Conservation (phyloP, 2,888 invertebrate species). For the Lepidocyrtoides sp. region DNA sequence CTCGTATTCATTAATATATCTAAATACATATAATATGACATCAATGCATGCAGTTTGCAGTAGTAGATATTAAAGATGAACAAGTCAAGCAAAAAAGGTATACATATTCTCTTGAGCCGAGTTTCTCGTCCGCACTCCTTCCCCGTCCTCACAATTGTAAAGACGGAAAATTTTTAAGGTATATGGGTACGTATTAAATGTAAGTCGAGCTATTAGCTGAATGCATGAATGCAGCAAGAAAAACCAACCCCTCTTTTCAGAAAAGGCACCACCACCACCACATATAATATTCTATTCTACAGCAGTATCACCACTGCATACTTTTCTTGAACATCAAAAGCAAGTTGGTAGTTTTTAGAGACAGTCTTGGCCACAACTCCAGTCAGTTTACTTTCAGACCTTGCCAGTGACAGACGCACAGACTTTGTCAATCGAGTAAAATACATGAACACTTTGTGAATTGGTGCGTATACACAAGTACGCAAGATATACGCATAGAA, state of each 20-base stretch:
- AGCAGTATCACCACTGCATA: too few relatives aligned
- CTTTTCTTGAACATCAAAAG: slow-evolving; percentile 22
- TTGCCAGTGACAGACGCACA: slow-evolving; percentile 55
- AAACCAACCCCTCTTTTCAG: slow-evolving; percentile 56
- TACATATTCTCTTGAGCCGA: not conserved
- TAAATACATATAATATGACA: too few relatives aligned
- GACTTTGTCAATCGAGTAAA: not conserved
- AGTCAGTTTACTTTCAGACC: slow-evolving; percentile 73
- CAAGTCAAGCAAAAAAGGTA: not conserved
- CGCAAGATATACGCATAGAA: too few relatives aligned
- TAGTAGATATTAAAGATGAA: not conserved
- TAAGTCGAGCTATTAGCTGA: slow-evolving; percentile 1
- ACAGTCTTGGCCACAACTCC: slow-evolving; percentile 63
- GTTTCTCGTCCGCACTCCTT: slow-evolving; percentile 31
- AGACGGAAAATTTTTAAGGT: slow-evolving; percentile 10
- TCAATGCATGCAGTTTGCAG: too few relatives aligned
- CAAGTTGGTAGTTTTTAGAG: slow-evolving; percentile 46
- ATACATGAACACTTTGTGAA: not conserved
- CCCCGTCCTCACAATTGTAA: slow-evolving; percentile 39
- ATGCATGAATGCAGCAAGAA: slow-evolving; percentile 55
- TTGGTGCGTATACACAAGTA: too few relatives aligned
- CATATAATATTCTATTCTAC: too few relatives aligned
- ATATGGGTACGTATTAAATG: not conserved
- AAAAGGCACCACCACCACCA: not conserved
- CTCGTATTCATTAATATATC: not conserved